Conservation (phyloP, 2,797 vertebrate species). For the Typhlichthys subterraneus region DNA sequence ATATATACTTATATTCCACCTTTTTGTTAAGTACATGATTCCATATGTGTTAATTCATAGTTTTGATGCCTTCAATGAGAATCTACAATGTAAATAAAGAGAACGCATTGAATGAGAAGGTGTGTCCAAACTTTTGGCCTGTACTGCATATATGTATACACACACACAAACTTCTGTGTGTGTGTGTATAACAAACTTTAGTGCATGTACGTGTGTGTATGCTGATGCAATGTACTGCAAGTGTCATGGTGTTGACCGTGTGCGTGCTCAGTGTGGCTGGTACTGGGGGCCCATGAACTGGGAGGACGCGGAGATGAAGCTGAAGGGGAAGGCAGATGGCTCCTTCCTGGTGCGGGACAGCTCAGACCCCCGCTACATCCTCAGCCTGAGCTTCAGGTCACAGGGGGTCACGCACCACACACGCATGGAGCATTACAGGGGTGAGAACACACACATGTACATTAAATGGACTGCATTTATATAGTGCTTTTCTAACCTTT, state of each 20-base stretch:
- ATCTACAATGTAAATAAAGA: too few species aligned
- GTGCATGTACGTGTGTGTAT: not conserved
- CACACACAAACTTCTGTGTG: too few species aligned
- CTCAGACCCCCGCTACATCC: constrained; percentile 94
- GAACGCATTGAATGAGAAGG: too few species aligned
- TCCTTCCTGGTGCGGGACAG: constrained; percentile 96
- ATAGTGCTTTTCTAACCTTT: too few species aligned
- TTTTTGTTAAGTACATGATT: too few species aligned
- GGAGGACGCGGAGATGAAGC: constrained; percentile 97
- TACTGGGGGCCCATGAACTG: constrained; percentile 88
- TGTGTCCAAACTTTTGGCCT: too few species aligned
- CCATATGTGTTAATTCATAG: too few species aligned
- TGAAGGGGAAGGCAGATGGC: constrained; percentile 93
- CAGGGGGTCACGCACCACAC: constrained; percentile 95
- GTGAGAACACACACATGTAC: constrained; percentile 48
- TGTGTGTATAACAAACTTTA: too few species aligned
- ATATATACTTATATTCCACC: too few species aligned
- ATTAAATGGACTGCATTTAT: not conserved
- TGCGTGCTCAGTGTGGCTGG: constrained; percentile 65
- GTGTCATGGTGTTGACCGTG: not conserved
- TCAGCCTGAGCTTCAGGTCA: constrained; percentile 96
- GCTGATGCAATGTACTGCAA: not conserved
- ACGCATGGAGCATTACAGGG: constrained; percentile 85
- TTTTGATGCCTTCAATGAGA: too few species aligned
- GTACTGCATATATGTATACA: too few species aligned